Evolutionary conservation across 2,888 invertebrate species (phyloP).

Genomic region (Orchesella flavescens): DNA sequence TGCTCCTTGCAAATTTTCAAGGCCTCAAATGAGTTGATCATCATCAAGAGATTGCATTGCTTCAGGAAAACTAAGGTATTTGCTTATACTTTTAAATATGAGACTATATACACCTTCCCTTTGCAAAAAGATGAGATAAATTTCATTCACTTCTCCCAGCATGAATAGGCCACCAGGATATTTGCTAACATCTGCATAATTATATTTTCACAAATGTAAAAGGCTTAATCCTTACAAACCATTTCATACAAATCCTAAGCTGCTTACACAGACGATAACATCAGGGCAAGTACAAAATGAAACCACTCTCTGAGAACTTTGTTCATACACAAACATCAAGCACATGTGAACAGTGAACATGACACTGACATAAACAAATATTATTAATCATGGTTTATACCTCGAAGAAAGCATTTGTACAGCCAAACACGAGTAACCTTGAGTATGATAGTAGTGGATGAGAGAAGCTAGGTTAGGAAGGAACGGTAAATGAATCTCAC

Average conservation of each 20-base stretch:
- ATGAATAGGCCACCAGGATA: neutral
- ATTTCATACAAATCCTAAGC: neutral
- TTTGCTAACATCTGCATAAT: constrained; percentile 5
- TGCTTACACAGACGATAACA: neutral
- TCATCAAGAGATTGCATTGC: neutral
- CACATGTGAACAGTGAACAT: constrained; percentile 23
- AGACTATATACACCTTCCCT: too few relatives aligned
- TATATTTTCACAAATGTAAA: neutral
- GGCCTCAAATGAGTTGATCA: neutral
- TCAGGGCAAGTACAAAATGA: neutral
- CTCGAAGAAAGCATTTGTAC: constrained; percentile 8
- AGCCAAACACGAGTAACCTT: neutral
- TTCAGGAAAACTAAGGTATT: neutral
- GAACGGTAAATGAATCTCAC: neutral
- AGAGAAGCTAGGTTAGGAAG: neutral
- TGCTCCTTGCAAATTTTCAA: neutral
- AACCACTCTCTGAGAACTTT: neutral
- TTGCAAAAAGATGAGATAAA: neutral
- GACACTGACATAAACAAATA: constrained; percentile 37
- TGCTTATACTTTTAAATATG: too few relatives aligned
- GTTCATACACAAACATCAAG: neutral
- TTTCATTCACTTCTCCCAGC: neutral
- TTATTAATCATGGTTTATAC: constrained; percentile 37
- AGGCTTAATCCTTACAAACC: neutral
- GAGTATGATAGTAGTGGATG: neutral